Conservation (phyloP, 2,888 invertebrate species). For the Zeuzera pyrina region DNA sequence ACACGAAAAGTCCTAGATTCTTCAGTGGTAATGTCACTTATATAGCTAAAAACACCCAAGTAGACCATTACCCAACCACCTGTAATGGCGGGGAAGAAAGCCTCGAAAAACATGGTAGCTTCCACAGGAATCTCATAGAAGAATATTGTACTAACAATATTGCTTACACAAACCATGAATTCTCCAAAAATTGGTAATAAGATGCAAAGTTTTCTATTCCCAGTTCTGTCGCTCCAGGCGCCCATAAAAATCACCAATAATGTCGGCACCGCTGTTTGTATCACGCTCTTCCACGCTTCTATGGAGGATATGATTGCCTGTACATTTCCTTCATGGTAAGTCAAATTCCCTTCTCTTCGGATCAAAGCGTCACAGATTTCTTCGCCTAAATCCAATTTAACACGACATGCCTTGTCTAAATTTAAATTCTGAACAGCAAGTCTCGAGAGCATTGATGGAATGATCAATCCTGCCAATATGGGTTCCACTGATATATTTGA, state of each 20-base stretch:
- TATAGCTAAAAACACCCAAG: slow-evolving; percentile 74
- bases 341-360: slow-evolving; percentile 61
- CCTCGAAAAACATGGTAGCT: slow-evolving; percentile 66
- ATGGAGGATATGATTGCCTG: slow-evolving; percentile 69
- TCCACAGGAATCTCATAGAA: slow-evolving; percentile 69
- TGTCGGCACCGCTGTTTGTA: slow-evolving; percentile 71
- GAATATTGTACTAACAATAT: slow-evolving; percentile 67
- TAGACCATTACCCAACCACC: slow-evolving; percentile 71
- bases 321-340: slow-evolving; percentile 74
- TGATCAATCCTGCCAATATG: slow-evolving; percentile 78
- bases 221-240: slow-evolving; percentile 75
- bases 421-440: slow-evolving; percentile 74
- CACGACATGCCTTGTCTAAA: slow-evolving; percentile 55
- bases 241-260: slow-evolving; percentile 72
- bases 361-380: slow-evolving; percentile 49
- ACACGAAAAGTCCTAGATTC: slow-evolving; percentile 73
- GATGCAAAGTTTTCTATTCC: slow-evolving; percentile 71
- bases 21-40: slow-evolving; percentile 71
- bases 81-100: slow-evolving; percentile 65
- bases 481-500: slow-evolving; percentile 79
- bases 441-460: slow-evolving; percentile 76
- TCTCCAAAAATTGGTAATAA: slow-evolving; percentile 70
- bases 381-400: slow-evolving; percentile 41
- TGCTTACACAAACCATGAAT: slow-evolving; percentile 54
- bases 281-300: slow-evolving; percentile 69